Evolutionary conservation across 2,888 invertebrate genomes (phyloP), one percentile per base, ranked within the genome.

Genomic region (Pheosia gnoma): DNA sequence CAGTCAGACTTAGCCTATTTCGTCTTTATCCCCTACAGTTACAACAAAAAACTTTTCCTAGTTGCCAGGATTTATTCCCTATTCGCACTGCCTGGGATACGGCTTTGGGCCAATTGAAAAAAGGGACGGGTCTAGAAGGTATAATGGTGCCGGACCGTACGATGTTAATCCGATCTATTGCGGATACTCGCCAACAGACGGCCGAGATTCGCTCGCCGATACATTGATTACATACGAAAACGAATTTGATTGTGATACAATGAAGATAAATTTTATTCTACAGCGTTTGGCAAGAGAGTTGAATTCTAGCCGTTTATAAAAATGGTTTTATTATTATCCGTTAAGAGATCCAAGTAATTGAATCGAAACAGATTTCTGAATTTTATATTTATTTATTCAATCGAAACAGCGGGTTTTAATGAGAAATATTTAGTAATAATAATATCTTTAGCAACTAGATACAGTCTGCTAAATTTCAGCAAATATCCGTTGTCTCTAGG

Each of bases 151-250:
- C 68, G 62, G 65, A 60, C 68, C 65, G 66, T 65, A 66, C 71
- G 72, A 72, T 77, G 74, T 77, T 80, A 81, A 82, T 80, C 80
- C 77, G 81, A 81, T 81, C 74, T 75, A 75, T 73, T 73, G 75
- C 72, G 70, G 63, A 70, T 75, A 70, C 67, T 67, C 57, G 65
- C 67, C 68, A 74, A 73, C 66, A 62, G 76, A 65, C 62, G 58
- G 63, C 63, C 49, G 59, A 57, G 62, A 61, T 52, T 36, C 36
- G 25, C 47, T 57, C n/a, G 41, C 49, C 57, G 43, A 36, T 57
- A 57, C 57, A 36, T 57, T 36, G 43, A 45, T 57, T 45, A 45
- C 36, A 57, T 45, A 25, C 25, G 25, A 25, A 25, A 41, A 7
- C 0, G 5, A 36, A 9, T 53, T 25, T 53, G 25, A 36, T 25